phyloP scores from a whole-genome alignment of 2,797 vertebrate genomes.

The Rhinatrema bivittatum region DNA sequence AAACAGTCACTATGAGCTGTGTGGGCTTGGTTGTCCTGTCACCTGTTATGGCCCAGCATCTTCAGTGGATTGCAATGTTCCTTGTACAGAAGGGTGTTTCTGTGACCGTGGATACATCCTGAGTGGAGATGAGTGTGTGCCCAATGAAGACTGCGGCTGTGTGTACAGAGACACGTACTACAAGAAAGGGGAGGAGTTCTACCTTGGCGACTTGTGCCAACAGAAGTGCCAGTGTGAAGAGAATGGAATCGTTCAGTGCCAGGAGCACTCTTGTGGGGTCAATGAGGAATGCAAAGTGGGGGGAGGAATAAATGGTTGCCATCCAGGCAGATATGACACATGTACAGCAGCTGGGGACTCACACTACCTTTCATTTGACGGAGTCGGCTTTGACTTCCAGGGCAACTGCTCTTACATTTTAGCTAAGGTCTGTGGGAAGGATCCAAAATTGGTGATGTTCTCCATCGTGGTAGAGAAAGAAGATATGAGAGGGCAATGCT shows the following conservation, averaged over 20 bases:
- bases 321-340: slow-evolving; percentile 38
- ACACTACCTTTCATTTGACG: slow-evolving; percentile 70
- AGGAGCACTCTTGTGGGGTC: slow-evolving; percentile 30
- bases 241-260: slow-evolving; percentile 39
- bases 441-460: slow-evolving; percentile 27
- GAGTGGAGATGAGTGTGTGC: slow-evolving; percentile 58
- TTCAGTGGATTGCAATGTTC: slow-evolving; percentile 21
- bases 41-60: slow-evolving; percentile 51
- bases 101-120: slow-evolving; percentile 56
- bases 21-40: slow-evolving; percentile 41
- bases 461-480: slow-evolving; percentile 26
- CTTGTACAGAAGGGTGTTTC: slow-evolving; percentile 57
- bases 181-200: slow-evolving; percentile 6
- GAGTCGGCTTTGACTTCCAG: slow-evolving; percentile 49
- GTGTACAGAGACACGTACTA: slow-evolving; percentile 40
- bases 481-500: slow-evolving; percentile 16
- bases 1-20: slow-evolving; percentile 63
- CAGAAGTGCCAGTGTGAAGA: slow-evolving; percentile 45
- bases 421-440: slow-evolving; percentile 11
- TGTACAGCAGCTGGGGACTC: slow-evolving; percentile 66
- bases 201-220: not conserved
- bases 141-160: slow-evolving; percentile 63
- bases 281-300: slow-evolving; percentile 49
- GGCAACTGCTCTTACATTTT: slow-evolving; percentile 64
- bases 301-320: slow-evolving; percentile 55